Evolutionary conservation across 2,888 invertebrate genomes (phyloP).

Genomic region (Cosmia trapezina): DNA sequence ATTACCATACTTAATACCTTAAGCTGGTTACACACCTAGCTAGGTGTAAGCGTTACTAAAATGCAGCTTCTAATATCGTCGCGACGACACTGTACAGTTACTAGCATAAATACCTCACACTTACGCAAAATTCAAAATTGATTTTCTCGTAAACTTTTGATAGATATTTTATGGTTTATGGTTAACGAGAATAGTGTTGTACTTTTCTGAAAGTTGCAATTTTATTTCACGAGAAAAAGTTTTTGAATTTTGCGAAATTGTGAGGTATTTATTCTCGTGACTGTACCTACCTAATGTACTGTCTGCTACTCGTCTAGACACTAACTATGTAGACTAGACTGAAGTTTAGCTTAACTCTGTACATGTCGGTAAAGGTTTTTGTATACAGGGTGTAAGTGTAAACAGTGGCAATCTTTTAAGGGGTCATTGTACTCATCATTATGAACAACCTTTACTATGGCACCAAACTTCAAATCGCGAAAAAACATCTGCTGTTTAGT

Average conservation of each 20-base stretch:
- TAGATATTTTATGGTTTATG: not conserved
- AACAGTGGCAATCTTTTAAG: too few species aligned
- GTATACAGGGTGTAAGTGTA: too few species aligned
- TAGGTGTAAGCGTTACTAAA: slow-evolving; percentile 66
- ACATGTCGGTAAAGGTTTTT: not conserved
- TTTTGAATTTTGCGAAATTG: not conserved
- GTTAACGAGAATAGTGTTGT: not conserved
- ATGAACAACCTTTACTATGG: too few species aligned
- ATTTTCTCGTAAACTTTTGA: too few species aligned
- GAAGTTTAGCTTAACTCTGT: slow-evolving; percentile 12
- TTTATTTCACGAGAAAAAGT: not conserved
- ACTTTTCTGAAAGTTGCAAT: too few species aligned
- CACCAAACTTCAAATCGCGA: too few species aligned
- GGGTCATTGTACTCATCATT: too few species aligned
- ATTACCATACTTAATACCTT: slow-evolving; percentile 11
- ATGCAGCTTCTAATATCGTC: slow-evolving; percentile 63
- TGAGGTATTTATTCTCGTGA: not conserved
- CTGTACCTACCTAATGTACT: slow-evolving; percentile 51
- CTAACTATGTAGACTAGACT: slow-evolving; percentile 34
- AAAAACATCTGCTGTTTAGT: too few species aligned
- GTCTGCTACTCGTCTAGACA: slow-evolving; percentile 76
- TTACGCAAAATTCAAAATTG: not conserved
- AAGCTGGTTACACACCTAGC: slow-evolving; percentile 7
- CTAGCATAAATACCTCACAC: not conserved
- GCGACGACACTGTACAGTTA: slow-evolving; percentile 44